Percentiles rank a stretch among this genome's conserved stretches.
Evolutionary conservation across 2,113 vertebrate species (phyloP).

Genomic region (Athene noctua): DNA sequence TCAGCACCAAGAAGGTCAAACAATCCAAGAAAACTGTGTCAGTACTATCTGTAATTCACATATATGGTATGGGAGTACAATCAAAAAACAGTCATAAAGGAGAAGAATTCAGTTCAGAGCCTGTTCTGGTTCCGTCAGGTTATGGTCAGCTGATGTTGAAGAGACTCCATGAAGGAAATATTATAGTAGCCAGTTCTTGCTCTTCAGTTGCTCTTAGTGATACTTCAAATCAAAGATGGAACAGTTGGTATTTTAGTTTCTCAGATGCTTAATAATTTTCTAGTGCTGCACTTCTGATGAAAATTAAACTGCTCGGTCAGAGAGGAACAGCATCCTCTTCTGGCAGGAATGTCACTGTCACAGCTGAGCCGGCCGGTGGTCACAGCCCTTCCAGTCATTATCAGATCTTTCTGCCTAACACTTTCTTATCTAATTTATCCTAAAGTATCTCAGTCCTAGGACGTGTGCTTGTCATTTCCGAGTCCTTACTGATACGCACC

Average conservation of each 20-base stretch:
- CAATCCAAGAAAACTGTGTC: background rate
- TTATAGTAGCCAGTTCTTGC: background rate
- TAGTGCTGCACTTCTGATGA: background rate
- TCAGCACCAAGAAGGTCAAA: background rate
- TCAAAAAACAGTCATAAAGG: background rate
- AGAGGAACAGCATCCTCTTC: background rate
- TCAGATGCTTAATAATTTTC: background rate
- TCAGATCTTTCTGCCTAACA: background rate
- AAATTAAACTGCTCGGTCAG: background rate
- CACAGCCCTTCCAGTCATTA: background rate
- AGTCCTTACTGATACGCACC: background rate
- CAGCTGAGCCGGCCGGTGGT: background rate
- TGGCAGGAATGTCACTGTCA: background rate
- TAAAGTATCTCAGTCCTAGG: background rate
- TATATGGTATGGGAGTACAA: background rate
- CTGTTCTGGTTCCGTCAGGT: background rate
- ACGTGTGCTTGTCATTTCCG: background rate
- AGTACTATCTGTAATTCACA: background rate
- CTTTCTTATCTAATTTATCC: background rate
- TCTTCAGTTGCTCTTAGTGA: background rate
- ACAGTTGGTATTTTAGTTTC: background rate
- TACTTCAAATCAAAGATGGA: background rate
- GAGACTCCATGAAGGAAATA: background rate
- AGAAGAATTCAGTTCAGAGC: background rate
- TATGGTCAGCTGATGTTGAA: background rate